phyloP scores from a whole-genome alignment of 2,113 vertebrate genomes.

The Myrmophylax atrothorax region DNA sequence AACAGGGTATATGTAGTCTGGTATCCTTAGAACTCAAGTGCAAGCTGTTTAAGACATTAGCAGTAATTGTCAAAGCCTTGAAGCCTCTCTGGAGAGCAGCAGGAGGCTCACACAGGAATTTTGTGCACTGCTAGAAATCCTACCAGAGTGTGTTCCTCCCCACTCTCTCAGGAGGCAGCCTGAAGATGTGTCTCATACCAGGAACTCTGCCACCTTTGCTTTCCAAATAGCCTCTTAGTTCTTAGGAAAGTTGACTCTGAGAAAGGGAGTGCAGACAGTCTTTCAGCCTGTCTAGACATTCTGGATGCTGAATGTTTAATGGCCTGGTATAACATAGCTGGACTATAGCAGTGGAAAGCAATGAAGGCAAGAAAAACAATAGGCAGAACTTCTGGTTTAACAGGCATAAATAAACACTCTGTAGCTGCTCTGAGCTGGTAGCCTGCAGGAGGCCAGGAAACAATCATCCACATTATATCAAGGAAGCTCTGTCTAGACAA shows the following conservation, averaged over 20 bases:
- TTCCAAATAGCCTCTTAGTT: neutral
- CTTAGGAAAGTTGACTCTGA: neutral
- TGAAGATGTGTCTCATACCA: neutral
- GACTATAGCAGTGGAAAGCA: conserved; percentile 1
- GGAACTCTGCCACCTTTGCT: neutral
- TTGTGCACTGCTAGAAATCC: neutral
- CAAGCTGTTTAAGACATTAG: conserved; percentile 21
- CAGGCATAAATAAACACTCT: neutral
- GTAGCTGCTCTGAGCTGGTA: neutral
- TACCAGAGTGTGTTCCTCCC: neutral
- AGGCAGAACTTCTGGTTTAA: conserved; percentile 59
- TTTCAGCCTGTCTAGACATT: conserved; percentile 48
- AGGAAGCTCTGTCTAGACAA: conserved; percentile 24
- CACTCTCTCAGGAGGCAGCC: neutral
- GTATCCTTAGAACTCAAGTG: neutral
- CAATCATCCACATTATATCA: neutral
- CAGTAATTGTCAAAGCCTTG: neutral
- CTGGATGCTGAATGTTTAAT: conserved; percentile 30
- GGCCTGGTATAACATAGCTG: neutral
- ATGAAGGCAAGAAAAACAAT: conserved; percentile 38
- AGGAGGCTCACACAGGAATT: neutral
- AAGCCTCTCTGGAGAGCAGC: neutral
- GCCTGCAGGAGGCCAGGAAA: neutral
- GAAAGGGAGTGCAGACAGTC: neutral
- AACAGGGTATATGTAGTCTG: neutral